A percentile compares a stretch with the other conserved stretches of the same genome.
Conservation (phyloP, 2,888 invertebrate species). For the Agrotis clavis region DNA sequence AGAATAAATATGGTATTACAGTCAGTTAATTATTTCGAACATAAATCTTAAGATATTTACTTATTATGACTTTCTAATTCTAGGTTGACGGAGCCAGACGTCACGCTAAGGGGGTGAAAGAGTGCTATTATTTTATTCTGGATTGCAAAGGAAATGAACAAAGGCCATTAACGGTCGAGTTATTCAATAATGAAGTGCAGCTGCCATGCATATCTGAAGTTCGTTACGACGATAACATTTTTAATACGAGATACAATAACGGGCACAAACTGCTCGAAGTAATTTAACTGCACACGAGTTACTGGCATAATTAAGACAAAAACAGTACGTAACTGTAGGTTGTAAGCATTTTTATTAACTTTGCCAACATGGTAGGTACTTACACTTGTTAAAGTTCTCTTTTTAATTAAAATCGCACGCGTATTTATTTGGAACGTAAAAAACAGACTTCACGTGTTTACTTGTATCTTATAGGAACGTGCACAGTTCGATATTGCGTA, state of each 20-base stretch:
- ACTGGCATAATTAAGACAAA: constrained; percentile 21
- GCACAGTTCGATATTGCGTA: constrained; percentile 22
- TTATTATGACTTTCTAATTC: constrained; percentile 84
- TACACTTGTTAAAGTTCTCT: background rate
- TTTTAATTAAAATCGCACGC: constrained; percentile 30
- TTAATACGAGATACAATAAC: constrained; percentile 43
- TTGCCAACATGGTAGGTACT: background rate
- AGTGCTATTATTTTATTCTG: constrained; percentile 74
- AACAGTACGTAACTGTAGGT: constrained; percentile 12
- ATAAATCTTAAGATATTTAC: constrained; percentile 85
- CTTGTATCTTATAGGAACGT: background rate
- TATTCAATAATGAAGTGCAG: constrained; percentile 55
- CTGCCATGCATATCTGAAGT: constrained; percentile 29
- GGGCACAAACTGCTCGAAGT: constrained; percentile 12
- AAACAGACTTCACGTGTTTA: background rate
- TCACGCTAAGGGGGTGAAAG: constrained; percentile 78
- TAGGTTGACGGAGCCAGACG: constrained; percentile 78
- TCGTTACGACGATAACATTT: constrained; percentile 40
- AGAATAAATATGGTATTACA: constrained; percentile 72
- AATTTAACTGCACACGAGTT: constrained; percentile 13
- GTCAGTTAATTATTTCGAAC: constrained; percentile 81
- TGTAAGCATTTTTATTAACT: constrained; percentile 19
- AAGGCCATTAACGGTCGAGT: constrained; percentile 61
- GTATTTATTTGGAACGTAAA: constrained; percentile 20
- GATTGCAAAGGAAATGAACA: constrained; percentile 74